Base-by-base conservation (phyloP, 2,888 invertebrate genomes). In the Papilio elwesi region DNA sequence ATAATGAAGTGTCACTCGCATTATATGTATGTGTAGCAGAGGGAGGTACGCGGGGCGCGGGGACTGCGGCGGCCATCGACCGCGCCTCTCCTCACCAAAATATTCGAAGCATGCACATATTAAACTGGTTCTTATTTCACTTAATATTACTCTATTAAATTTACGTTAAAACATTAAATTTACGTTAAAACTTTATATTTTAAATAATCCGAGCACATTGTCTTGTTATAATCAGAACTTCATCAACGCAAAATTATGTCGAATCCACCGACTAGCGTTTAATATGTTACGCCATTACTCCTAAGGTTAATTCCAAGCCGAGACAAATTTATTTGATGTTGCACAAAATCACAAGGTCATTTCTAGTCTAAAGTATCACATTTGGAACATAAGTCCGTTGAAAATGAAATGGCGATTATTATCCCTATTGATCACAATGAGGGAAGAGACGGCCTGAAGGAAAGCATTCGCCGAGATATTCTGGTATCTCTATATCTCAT, bases 81-180 rank as follows among this genome's bases (percentile, higher is more conserved):
- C 92, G 92, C 90, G 82, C 85, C 86, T 85, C 87, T 90, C 84
- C 85, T 87, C 90, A 89, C 90, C 91, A 81, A 93, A 26, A 93
- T 91, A 93, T 92, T 90, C 88, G 89, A 92, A 92, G 90, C 89
- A 92, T 92, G 92, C 90, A 90, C 92, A 92, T 92, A 92, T 92
- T 91, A 92, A 92, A 92, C 92, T 85, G 91, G 92, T 92, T 93
- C 88, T 87, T 88, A 59, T 66, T 71, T 71, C 52, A 88, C 85
- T 89, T 87, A 84, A 86, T 87, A 88, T 87, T 85, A 87, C 85
- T 87, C 87, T 87, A 89, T 88, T 84, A 88, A 87, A 86, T 91
- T 89, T 88, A 88, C 88, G 90, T 87, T 86, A 89, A 43, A 89
- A 90, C 85, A 88, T 87, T n/a, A n/a, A n/a, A n/a, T n/a, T n/a